Conservation (phyloP, 1,140 invertebrate species). For the Ceratosolen solmsi region DNA sequence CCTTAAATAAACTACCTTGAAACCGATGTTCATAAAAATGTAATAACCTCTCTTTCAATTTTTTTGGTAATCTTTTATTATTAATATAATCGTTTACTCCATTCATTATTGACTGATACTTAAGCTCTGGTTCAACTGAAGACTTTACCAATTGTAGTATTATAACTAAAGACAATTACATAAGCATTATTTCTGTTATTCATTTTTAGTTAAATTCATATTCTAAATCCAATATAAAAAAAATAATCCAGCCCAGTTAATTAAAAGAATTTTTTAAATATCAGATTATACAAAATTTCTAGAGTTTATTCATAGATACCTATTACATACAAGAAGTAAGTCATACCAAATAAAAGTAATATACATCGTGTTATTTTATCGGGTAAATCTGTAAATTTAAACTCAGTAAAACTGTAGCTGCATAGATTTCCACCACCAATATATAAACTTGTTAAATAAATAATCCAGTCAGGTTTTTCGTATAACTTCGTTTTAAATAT, state of each 20-base stretch:
- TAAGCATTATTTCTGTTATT: too few relatives aligned
- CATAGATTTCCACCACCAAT: slow-evolving; percentile 61
- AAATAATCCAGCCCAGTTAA: too few relatives aligned
- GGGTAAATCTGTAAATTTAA: slow-evolving; percentile 46
- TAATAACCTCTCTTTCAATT: slow-evolving; percentile 57
- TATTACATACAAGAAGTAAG: slow-evolving; percentile 60
- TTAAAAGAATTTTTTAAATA: too few relatives aligned
- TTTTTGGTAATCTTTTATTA: slow-evolving; percentile 57
- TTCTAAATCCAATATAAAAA: too few relatives aligned
- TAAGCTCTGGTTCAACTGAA: slow-evolving; percentile 58
- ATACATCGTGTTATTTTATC: slow-evolving; percentile 59
- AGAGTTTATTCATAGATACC: slow-evolving; percentile 55
- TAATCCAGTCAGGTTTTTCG: slow-evolving; percentile 44
- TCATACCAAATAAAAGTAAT: slow-evolving; percentile 58
- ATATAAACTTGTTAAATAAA: slow-evolving; percentile 60
- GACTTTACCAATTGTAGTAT: slow-evolving; percentile 59
- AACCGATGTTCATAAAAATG: slow-evolving; percentile 63
- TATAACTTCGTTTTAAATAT: slow-evolving; percentile 52
- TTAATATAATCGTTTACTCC: slow-evolving; percentile 60
- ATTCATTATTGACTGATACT: slow-evolving; percentile 61
- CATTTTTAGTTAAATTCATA: too few relatives aligned
- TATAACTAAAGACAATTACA: slow-evolving; percentile 57
- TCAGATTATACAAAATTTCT: too few relatives aligned
- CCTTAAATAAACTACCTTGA: slow-evolving; percentile 63
- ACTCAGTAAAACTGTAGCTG: slow-evolving; percentile 57